Base-by-base conservation (phyloP, 2,888 invertebrate species). In the Plagodis dolabraria region DNA sequence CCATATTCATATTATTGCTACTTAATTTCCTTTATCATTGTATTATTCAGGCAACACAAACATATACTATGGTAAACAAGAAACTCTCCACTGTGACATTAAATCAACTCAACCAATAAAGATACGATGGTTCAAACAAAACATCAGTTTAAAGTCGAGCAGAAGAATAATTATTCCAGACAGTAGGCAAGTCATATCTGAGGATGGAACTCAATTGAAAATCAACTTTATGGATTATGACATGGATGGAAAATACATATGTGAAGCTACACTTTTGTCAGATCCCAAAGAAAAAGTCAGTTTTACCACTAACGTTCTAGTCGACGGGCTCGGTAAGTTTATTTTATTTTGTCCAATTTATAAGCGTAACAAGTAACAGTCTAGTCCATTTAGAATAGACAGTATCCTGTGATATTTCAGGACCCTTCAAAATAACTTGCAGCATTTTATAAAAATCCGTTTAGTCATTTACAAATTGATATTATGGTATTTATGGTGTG, bases 161-260 rank as follows among this genome's bases (percentile, higher is more conserved):
- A 11, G 43, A 10, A 6, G 5, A 43, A 12, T 7, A 12, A 43
- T 43, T 7, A 5, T 7, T 43, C 6, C 43, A 10, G 7, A 11
- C 43, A 12, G 8, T 8, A 43, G 12, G 8, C 10, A 43, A 6
- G 12, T 6, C 10, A 43, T 43, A 12, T 43, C 12, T 12, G 11
- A 12, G 6, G 43, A 43, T 12, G 61, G 63, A 47, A 57, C 46
- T 6, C 43, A 52, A 33, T 60, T 70, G 11, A 59, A 33, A 8
- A 68, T 70, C 12, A 49, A 51, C 6, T 55, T 36, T 12, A 64
- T 63, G 57, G 60, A 67, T 53, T 38, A 60, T 11, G 40, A 52
- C 5, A 36, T 47, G 0, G 52, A 8, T 9, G 68, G 70, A 36
- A 60, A 53, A 47, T 70, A 68, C 42, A 63, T 60, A 9, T 70